These are phyloP conservation scores for Sebastolobus alascanus DNA, from an alignment of 2,797 vertebrate genomes.

Conservation along the genomic window DNA sequence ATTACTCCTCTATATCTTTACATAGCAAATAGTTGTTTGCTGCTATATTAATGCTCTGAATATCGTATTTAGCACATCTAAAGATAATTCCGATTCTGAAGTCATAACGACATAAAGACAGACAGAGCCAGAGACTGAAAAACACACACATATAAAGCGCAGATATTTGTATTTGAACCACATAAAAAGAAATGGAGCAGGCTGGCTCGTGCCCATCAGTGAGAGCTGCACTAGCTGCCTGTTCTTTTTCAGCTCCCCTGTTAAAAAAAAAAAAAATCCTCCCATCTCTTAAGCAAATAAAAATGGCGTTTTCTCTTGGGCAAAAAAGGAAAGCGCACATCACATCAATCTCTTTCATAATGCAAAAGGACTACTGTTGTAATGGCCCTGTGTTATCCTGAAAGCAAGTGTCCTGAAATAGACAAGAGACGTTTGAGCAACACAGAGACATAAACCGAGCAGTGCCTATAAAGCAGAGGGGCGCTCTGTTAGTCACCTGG, in stretches of 20 bases:
- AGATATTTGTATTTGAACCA: conserved; percentile 33
- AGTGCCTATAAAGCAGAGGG: conserved; percentile 39
- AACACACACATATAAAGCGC: not conserved
- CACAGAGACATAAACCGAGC: conserved; percentile 47
- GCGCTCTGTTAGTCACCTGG: conserved; percentile 63
- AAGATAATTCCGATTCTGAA: conserved; percentile 17
- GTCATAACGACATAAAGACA: conserved; percentile 13
- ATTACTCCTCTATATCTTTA: not conserved
- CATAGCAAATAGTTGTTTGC: not conserved
- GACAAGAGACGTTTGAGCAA: conserved; percentile 54
- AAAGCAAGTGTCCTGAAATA: conserved; percentile 74
- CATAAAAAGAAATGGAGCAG: conserved; percentile 49
- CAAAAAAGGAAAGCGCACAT: conserved; percentile 52
- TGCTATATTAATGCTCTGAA: not conserved
- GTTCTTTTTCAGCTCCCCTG: conserved; percentile 43
- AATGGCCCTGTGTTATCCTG: conserved; percentile 68
- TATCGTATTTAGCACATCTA: not conserved
- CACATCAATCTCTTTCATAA: conserved; percentile 75
- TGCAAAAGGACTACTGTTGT: conserved; percentile 67
- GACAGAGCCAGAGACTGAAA: not conserved
- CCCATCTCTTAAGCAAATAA: conserved; percentile 60
- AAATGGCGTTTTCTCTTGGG: conserved; percentile 65
- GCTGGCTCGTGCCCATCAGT: conserved; percentile 30
- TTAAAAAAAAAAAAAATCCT: conserved; percentile 30
- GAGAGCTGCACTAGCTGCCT: conserved; percentile 42